Percentiles rank a stretch among this genome's conserved stretches.
These are phyloP conservation scores for Pelobates fuscus DNA, from an alignment of 2,113 vertebrate species.

Conservation along the genomic window DNA sequence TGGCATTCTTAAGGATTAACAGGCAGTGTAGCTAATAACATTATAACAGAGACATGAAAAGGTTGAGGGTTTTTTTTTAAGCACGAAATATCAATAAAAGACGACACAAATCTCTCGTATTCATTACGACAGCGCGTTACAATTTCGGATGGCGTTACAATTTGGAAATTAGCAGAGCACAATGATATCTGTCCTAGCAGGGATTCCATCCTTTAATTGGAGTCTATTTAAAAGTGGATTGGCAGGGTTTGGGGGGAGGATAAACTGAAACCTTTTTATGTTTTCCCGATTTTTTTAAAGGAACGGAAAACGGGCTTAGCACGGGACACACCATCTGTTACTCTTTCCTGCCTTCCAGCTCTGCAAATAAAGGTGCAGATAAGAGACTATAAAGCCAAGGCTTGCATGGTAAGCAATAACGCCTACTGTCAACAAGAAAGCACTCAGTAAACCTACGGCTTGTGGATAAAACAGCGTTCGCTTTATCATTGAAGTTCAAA, in stretches of 20 bases:
- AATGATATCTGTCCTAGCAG: not conserved
- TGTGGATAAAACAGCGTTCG: no score
- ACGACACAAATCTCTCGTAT: not conserved
- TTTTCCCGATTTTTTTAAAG: no score
- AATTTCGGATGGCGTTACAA: constrained; percentile 32
- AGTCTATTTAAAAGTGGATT: no score
- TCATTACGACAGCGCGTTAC: constrained; percentile 30
- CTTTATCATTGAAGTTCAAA: no score
- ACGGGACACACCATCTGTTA: no score
- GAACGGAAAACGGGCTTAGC: not conserved
- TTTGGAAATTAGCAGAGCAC: constrained; percentile 6
- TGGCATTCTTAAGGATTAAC: constrained; percentile 78
- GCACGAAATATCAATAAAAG: constrained; percentile 18
- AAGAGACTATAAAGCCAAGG: no score
- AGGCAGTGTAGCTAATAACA: constrained; percentile 75
- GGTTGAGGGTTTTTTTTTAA: constrained; percentile 15
- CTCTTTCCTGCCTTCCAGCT: not conserved
- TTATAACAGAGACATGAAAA: constrained; percentile 56
- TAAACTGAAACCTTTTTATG: not conserved
- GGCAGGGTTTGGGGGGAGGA: not conserved
- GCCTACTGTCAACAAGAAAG: no score
- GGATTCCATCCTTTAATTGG: not conserved
- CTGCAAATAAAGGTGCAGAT: no score
- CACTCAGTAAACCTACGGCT: no score
- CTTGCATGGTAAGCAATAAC: no score